Evolutionary conservation across 2,113 vertebrate genomes (phyloP).

Genomic region (Eulemur macaco): DNA sequence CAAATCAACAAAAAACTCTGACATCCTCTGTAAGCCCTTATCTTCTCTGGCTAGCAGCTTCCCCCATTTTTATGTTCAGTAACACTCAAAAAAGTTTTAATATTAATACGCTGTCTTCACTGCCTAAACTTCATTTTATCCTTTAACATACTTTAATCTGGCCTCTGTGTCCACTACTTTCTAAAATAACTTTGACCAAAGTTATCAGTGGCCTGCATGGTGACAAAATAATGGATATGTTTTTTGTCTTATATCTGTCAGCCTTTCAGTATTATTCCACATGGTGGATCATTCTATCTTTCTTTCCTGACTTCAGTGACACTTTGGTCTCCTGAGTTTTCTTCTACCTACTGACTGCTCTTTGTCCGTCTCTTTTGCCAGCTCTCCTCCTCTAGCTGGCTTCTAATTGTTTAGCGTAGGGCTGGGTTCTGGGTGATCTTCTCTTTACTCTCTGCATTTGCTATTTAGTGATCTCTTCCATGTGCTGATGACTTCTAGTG

Average conservation of each 20-base stretch:
- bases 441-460: not conserved
- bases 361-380: not conserved
- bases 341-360: too few relatives aligned
- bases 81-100: not conserved
- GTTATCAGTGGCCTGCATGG: not conserved
- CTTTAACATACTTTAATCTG: not conserved
- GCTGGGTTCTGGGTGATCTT: not conserved
- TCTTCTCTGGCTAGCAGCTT: not conserved
- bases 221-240: not conserved
- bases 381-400: not conserved
- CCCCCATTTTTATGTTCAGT: not conserved
- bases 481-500: not conserved
- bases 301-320: not conserved
- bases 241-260: too few relatives aligned
- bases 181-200: not conserved
- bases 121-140: not conserved
- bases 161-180: not conserved
- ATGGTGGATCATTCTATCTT: not conserved
- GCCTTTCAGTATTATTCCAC: not conserved
- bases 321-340: not conserved
- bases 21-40: not conserved
- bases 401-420: not conserved
- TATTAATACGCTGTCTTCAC: not conserved
- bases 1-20: not conserved
- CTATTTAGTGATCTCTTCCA: not conserved